These are phyloP conservation scores for Boloria selene DNA, from an alignment of 2,888 invertebrate genomes.

Conservation along the genomic window DNA sequence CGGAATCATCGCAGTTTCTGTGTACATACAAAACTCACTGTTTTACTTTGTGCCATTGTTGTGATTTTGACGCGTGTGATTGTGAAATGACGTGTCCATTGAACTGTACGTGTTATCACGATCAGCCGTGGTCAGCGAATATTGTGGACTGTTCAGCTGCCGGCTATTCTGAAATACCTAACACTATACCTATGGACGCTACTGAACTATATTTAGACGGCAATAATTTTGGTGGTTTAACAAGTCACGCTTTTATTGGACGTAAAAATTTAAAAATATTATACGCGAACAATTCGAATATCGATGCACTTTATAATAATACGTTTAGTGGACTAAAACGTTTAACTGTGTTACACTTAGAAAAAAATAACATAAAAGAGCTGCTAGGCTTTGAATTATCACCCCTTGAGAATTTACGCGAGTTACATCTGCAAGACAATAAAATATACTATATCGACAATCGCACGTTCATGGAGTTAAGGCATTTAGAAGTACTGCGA, in stretches of 20 bases:
- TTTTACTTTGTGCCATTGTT: constrained; percentile 96
- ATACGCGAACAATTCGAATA: constrained; percentile 94
- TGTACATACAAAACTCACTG: constrained; percentile 97
- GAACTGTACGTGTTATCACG: constrained; percentile 97
- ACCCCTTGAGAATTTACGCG: constrained; percentile 90
- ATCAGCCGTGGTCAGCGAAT: constrained; percentile 95
- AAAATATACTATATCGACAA: constrained; percentile 91
- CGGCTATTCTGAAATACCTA: constrained; percentile 91
- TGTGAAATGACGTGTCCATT: constrained; percentile 98
- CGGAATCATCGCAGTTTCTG: constrained; percentile 93
- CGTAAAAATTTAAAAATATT: constrained; percentile 93
- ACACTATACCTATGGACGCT: constrained; percentile 96
- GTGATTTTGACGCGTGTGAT: constrained; percentile 98
- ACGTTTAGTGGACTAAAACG: constrained; percentile 94
- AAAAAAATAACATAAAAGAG: constrained; percentile 91
- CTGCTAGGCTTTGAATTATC: constrained; percentile 92
- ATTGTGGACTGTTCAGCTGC: constrained; percentile 94
- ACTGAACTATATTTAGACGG: constrained; percentile 97
- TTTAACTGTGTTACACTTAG: constrained; percentile 90
- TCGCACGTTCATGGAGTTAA: constrained; percentile 90
- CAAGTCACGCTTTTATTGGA: constrained; percentile 95
- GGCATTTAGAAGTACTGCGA: constrained; percentile 91
- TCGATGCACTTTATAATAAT: constrained; percentile 92
- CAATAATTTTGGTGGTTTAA: constrained; percentile 92
- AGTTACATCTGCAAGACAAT: constrained; percentile 94